These are phyloP conservation scores for Brenthis hecate DNA, from an alignment of 2,888 invertebrate species.

Conservation along the genomic window DNA sequence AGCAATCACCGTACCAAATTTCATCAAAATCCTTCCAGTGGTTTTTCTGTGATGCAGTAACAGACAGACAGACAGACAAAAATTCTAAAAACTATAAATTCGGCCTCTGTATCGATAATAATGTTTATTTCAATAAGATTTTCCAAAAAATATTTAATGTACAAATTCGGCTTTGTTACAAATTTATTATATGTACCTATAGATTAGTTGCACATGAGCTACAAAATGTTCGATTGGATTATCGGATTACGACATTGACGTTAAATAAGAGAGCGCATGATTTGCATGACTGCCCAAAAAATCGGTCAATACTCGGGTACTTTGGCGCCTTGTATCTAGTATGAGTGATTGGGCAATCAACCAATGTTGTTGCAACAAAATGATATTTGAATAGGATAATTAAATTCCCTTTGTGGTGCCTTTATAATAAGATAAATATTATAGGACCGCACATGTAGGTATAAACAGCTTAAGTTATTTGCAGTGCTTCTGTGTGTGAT, in stretches of 20 bases:
- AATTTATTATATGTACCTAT: background rate
- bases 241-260: background rate
- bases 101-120: no score
- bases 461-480: background rate
- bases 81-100: no score
- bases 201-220: constrained; percentile 7
- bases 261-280: background rate
- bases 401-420: background rate
- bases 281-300: constrained; percentile 19
- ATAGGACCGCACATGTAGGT: background rate
- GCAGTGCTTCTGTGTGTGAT: background rate
- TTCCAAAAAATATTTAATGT: no score
- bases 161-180: background rate
- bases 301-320: constrained; percentile 7
- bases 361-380: background rate
- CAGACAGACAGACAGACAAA: no score
- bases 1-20: no score
- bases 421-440: background rate
- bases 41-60: no score
- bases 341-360: background rate
- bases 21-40: no score
- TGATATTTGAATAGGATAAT: background rate
- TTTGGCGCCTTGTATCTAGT: constrained; percentile 3
- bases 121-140: no score
- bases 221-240: background rate